Evolutionary conservation across 2,888 invertebrate genomes (phyloP).

Genomic region (Drosophila ustulata): DNA sequence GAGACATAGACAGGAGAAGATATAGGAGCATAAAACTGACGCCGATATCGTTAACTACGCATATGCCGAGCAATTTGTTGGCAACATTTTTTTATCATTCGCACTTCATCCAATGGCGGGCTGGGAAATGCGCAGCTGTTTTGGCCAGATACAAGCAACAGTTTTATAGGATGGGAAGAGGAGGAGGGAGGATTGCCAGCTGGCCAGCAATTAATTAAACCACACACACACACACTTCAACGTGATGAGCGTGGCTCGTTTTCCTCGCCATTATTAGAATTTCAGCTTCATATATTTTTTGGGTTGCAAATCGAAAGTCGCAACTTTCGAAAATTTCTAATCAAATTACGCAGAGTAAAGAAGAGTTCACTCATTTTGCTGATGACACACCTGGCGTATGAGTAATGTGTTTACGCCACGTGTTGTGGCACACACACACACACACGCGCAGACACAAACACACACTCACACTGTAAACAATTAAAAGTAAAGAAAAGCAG

Average conservation of each 20-base stretch:
- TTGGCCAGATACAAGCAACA: slow-evolving; percentile 26
- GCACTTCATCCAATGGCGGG: slow-evolving; percentile 26
- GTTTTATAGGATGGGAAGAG: neutral
- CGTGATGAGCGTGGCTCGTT: slow-evolving; percentile 2
- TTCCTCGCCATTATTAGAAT: neutral
- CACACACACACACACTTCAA: slow-evolving; percentile 10
- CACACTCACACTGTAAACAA: slow-evolving; percentile 36
- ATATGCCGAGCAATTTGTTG: slow-evolving; percentile 43
- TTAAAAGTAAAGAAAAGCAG: slow-evolving; percentile 41
- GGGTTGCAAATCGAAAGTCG: slow-evolving; percentile 20
- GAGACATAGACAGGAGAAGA: neutral
- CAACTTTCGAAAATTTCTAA: slow-evolving; percentile 30
- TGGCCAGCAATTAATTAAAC: slow-evolving; percentile 47
- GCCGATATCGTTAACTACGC: slow-evolving; percentile 34
- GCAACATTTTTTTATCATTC: slow-evolving; percentile 40
- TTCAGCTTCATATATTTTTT: neutral
- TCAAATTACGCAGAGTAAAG: slow-evolving; percentile 50
- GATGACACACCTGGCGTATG: slow-evolving; percentile 67
- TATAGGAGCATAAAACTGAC: slow-evolving; percentile 14
- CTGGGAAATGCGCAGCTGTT: slow-evolving; percentile 71
- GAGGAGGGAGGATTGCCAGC: too few species aligned
- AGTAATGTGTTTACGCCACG: slow-evolving; percentile 46
- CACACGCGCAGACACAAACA: slow-evolving; percentile 4
- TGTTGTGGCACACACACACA: slow-evolving; percentile 28
- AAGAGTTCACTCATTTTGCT: slow-evolving; percentile 11